These are phyloP conservation scores for Archips xylosteana DNA, from an alignment of 2,888 invertebrate genomes.

Conservation along the genomic window DNA sequence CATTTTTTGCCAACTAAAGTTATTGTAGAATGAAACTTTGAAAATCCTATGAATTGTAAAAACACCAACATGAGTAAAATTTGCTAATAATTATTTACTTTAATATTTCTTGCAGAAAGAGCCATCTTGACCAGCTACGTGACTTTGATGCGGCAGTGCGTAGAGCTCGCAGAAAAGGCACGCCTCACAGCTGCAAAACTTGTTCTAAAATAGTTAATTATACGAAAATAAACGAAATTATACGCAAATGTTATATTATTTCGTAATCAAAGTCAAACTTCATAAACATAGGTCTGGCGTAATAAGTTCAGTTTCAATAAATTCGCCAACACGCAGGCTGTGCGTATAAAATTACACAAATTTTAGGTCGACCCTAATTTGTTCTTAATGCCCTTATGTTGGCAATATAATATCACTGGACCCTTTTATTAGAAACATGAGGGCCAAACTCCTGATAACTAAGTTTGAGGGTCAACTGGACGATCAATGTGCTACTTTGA, in stretches of 20 bases:
- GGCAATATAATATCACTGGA: conserved; percentile 31
- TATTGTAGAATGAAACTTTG: too few relatives aligned
- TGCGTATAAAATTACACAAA: conserved; percentile 29
- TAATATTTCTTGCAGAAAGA: conserved; percentile 59
- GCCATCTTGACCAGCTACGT: conserved; percentile 58
- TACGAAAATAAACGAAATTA: background rate
- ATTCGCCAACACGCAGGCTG: conserved; percentile 16
- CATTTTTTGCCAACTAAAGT: too few relatives aligned
- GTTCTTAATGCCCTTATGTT: conserved; percentile 38
- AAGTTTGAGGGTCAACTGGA: conserved; percentile 32
- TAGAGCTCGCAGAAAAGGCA: conserved; percentile 56
- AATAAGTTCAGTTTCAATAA: conserved; percentile 11
- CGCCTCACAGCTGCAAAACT: background rate
- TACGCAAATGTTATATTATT: background rate
- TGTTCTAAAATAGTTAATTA: background rate
- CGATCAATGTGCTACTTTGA: conserved; percentile 26
- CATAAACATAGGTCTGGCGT: background rate
- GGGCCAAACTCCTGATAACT: conserved; percentile 29
- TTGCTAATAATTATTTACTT: background rate
- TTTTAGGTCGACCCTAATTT: conserved; percentile 36
- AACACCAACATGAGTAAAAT: background rate
- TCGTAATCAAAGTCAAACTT: conserved; percentile 1
- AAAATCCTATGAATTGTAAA: too few relatives aligned
- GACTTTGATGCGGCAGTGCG: conserved; percentile 57
- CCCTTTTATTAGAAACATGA: conserved; percentile 31